A percentile compares a stretch with the other conserved stretches of the same genome.
These are phyloP conservation scores for Crenichthys baileyi DNA, from an alignment of 2,797 vertebrate species.

Conservation along the genomic window DNA sequence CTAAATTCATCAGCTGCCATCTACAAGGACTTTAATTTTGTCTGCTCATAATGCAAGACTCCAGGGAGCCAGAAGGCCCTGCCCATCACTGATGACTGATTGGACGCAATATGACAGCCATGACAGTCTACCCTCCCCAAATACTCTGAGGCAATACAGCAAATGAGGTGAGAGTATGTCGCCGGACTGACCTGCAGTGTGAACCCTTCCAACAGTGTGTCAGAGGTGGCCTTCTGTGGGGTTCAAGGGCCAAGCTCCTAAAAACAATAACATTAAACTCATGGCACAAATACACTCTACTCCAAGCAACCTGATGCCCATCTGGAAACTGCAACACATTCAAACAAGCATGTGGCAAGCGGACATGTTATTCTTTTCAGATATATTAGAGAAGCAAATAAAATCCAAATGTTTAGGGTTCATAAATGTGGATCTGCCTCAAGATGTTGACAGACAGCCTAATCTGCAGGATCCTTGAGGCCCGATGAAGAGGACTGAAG, in stretches of 20 bases:
- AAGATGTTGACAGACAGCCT: slow-evolving; percentile 43
- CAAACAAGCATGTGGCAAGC: background rate
- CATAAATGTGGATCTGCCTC: slow-evolving; percentile 48
- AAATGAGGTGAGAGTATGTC: slow-evolving; percentile 67
- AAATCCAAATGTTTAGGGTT: slow-evolving; percentile 33
- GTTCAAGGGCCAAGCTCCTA: slow-evolving; percentile 74
- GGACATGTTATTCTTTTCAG: slow-evolving; percentile 6
- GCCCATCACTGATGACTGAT: slow-evolving; percentile 64
- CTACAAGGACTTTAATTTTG: slow-evolving; percentile 27
- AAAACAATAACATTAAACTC: slow-evolving; percentile 64
- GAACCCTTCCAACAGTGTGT: slow-evolving; percentile 56
- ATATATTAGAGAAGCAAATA: slow-evolving; percentile 19
- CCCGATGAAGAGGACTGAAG: slow-evolving; percentile 20
- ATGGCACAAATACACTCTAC: slow-evolving; percentile 29
- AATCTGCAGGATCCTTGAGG: slow-evolving; percentile 47
- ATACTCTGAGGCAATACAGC: slow-evolving; percentile 57
- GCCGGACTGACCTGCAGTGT: slow-evolving; percentile 55
- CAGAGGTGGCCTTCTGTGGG: slow-evolving; percentile 73
- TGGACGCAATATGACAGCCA: slow-evolving; percentile 65
- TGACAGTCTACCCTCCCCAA: slow-evolving; percentile 39
- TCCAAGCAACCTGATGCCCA: slow-evolving; percentile 62
- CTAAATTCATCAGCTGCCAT: slow-evolving; percentile 52
- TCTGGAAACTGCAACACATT: slow-evolving; percentile 57
- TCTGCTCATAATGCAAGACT: slow-evolving; percentile 44
- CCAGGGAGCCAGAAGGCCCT: slow-evolving; percentile 37